Base-by-base conservation (phyloP, 2,113 vertebrate genomes). In the Nycticorax nycticorax region DNA sequence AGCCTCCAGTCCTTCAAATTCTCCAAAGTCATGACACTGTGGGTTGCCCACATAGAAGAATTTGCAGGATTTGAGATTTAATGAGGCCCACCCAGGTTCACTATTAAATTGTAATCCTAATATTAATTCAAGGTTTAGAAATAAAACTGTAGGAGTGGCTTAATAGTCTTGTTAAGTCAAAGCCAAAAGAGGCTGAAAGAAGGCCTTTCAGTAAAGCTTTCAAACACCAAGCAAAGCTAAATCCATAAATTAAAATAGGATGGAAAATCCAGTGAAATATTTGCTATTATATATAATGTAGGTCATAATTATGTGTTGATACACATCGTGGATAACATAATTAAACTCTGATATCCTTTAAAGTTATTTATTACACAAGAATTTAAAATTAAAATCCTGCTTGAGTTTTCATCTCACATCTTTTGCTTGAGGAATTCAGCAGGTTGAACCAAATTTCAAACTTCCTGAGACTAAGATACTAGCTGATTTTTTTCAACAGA, bases 41-140 rank as follows among this genome's bases (percentile, higher is more conserved):
- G 33, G 12, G 19, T 48, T 75, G 17, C 52, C 28, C 19, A 45
- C 20, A 15, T 12, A 37, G 22, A 89, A 59, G 13, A 75, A 78
- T 84, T 86, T 88, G 8, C 56, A 76, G 60, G 39, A 71, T 89
- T 84, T 93, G 52, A 84, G 12, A 43, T 50, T 94, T 93, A 91
- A 78, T 78, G 56, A 86, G 33, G 39, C 43, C 79, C 73, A 86
- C 76, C 11, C 22, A 41, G 6, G 12, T 89, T 84, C 24, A 48
- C n/a, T 64, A 8, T 74, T 56, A 91, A 92, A 67, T 63, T 72
- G 4, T 74, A 92, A 91, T 74, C 64, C 43, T 77, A 41, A 47
- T 84, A 83, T 74, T 96, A 88, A 81, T 84, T 81, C 60, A 81
- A 52, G 39, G 39, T 71, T 93, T 94, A 91, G 52, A 91, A 92